Evolutionary conservation across 2,888 invertebrate species (phyloP), one percentile per base, ranked within the genome.

Genomic region (Drosophila monieri): DNA sequence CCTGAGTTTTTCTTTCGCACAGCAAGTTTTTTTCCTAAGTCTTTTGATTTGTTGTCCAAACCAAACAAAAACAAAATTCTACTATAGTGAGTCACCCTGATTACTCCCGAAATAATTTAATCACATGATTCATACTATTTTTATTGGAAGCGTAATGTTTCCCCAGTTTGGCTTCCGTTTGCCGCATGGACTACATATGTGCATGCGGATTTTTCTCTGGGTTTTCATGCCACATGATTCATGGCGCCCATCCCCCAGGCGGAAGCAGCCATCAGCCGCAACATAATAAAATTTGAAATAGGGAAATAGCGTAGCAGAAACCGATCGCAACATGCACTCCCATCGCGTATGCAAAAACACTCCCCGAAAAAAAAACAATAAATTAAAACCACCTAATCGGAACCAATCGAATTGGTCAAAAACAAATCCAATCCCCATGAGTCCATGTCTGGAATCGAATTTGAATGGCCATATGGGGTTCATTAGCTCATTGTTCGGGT

Each of bases 401-500:
- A 64, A 64, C 62, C 62, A 46, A 64, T 6, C 53, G 52, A 62
- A 14, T 41, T 53, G 23, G 23, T 35, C 53, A 9, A 46, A 64
- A 32, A 47, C 64, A 39, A 64, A 64, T 53, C 25, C 54, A 39
- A 65, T 47, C 47, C 47, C 64, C 47, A 59, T 52, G 21, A 9
- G 46, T 41, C 48, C 27, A 3, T 54, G 52, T 73, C 64, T 55
- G 68, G 60, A 53, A 67, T 51, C 61, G 58, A 67, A 66, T 66
- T 55, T 75, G 80, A 80, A 79, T 76, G 49, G 30, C 62, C 47
- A 74, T 57, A 65, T 84, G 70, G 67, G 80, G 73, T 80, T 84
- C 81, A 85, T 85, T 81, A 80, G 71, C 71, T 85, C 59, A 69
- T 75, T 65, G 79, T 61, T 75, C 61, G 65, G 44, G 49, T 39